phyloP scores from a whole-genome alignment of 2,113 vertebrate species.

The Rutilus rutilus region DNA sequence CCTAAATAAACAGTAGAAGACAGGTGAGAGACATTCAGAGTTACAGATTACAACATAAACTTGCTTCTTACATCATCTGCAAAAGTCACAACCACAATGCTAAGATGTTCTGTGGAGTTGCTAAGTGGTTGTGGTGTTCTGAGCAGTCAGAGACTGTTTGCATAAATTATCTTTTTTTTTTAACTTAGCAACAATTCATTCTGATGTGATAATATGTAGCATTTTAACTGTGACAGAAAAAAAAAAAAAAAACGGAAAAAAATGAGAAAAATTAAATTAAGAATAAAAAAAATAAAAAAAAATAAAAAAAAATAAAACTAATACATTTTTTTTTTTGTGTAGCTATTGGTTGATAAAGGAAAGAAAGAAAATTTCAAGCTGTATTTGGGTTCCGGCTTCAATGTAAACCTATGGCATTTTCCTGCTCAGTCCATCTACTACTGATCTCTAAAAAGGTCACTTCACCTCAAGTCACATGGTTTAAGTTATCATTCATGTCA shows the following conservation, averaged over 20 bases:
- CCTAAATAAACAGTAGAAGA: conserved; percentile 73
- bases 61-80: not conserved
- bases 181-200: not conserved
- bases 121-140: not conserved
- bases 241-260: not conserved
- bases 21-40: not conserved
- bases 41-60: not conserved
- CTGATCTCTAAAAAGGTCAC: not conserved
- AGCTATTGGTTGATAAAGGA: no score
- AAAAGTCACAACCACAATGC: not conserved
- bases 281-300: not conserved
- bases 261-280: not conserved
- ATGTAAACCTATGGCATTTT: not conserved
- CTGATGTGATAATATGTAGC: not conserved
- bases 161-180: not conserved
- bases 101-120: not conserved
- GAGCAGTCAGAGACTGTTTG: not conserved
- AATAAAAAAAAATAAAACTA: not conserved
- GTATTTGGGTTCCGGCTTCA: not conserved
- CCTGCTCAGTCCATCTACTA: not conserved
- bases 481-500: not conserved
- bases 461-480: not conserved
- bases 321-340: no score
- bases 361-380: not conserved
- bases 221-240: conserved; percentile 2